These are phyloP conservation scores for Anoplius nigerrimus DNA, from an alignment of 2,888 invertebrate genomes.

Conservation along the genomic window DNA sequence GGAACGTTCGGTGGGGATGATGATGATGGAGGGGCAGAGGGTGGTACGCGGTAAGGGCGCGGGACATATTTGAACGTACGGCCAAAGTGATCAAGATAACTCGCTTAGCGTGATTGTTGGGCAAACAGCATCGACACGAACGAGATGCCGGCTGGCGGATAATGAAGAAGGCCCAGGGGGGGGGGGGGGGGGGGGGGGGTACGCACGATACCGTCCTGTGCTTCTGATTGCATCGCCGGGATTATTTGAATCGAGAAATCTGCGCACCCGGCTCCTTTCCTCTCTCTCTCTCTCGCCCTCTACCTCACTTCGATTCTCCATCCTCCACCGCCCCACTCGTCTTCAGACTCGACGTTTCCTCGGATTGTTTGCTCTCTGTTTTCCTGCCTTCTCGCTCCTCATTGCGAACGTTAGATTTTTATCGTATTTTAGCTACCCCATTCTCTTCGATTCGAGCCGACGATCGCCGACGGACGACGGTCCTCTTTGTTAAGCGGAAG, in stretches of 20 bases:
- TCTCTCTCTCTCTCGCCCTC: too few relatives aligned
- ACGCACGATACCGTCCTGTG: background rate
- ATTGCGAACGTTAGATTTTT: background rate
- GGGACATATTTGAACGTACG: constrained; percentile 37
- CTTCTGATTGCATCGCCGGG: constrained; percentile 24
- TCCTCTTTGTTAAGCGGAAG: too few relatives aligned
- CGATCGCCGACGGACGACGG: too few relatives aligned
- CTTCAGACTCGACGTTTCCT: too few relatives aligned
- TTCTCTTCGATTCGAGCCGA: too few relatives aligned
- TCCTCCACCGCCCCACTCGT: too few relatives aligned
- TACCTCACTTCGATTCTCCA: too few relatives aligned
- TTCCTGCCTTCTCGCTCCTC: too few relatives aligned
- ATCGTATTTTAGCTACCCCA: too few relatives aligned
- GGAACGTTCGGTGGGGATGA: constrained; percentile 8
- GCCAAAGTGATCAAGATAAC: constrained; percentile 51
- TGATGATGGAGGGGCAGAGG: background rate
- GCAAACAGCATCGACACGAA: constrained; percentile 42
- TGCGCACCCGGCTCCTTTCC: too few relatives aligned
- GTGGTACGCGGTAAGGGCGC: background rate
- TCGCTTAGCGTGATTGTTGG: constrained; percentile 49
- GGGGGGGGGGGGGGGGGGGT: too few relatives aligned
- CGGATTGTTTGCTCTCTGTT: too few relatives aligned
- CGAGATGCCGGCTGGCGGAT: constrained; percentile 29
- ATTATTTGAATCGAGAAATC: constrained; percentile 13
- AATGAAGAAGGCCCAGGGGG: constrained; percentile 32